Evolutionary conservation across 2,888 invertebrate species (phyloP).

Genomic region (Priocnemis perturbator): DNA sequence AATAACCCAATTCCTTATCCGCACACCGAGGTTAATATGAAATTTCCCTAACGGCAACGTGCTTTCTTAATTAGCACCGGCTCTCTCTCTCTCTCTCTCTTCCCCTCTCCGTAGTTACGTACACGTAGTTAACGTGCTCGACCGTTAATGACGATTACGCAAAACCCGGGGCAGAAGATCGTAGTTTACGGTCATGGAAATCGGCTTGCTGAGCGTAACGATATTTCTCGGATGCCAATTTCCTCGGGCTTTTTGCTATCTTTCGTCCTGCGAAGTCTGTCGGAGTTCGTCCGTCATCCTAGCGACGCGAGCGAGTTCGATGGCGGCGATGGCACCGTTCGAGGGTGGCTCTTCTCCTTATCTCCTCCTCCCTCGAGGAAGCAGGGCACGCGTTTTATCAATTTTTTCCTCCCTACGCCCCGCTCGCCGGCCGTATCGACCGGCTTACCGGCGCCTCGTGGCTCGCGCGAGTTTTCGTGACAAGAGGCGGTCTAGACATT

Average conservation of each 20-base stretch:
- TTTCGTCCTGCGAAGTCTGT: too few species aligned
- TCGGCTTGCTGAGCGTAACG: too few species aligned
- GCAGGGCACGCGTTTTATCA: conserved; percentile 65
- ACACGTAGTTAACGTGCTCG: too few species aligned
- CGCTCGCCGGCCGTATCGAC: background rate
- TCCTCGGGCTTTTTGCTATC: too few species aligned
- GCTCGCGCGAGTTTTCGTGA: conserved; percentile 53
- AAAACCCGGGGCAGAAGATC: too few species aligned
- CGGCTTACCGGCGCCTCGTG: conserved; percentile 3
- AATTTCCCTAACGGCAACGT: conserved; percentile 32
- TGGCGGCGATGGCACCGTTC: background rate
- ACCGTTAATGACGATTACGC: too few species aligned
- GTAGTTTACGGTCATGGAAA: too few species aligned
- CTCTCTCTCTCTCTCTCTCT: background rate
- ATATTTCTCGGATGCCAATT: too few species aligned
- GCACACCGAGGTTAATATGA: conserved; percentile 27
- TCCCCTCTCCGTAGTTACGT: background rate
- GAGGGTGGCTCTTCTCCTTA: background rate
- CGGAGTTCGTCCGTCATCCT: background rate
- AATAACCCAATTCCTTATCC: conserved; percentile 39
- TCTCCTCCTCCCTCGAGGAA: conserved; percentile 33
- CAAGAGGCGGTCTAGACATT: conserved; percentile 65
- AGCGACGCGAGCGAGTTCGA: background rate
- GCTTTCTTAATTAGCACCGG: conserved; percentile 45
- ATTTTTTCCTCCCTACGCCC: conserved; percentile 52